Percentiles rank a stretch among this genome's conserved stretches.
Evolutionary conservation across 2,888 invertebrate genomes (phyloP).

Genomic region (Synergus laeviventris): DNA sequence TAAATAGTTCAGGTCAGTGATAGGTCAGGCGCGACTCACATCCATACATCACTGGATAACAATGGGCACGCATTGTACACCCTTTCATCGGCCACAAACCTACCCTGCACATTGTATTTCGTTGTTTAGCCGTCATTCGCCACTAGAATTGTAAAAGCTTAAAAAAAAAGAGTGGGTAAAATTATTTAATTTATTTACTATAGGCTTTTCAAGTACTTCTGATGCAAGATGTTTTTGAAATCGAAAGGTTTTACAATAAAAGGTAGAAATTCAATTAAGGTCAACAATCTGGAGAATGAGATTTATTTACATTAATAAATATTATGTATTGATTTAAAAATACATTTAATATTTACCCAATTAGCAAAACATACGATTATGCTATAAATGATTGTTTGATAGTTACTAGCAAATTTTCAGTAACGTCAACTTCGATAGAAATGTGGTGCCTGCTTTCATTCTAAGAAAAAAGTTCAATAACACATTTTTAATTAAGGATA

Average conservation of each 20-base stretch:
- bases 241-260: neutral
- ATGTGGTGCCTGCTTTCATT: too few species aligned
- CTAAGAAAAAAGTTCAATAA: too few species aligned
- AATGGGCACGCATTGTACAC: constrained; percentile 49
- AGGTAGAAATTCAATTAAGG: neutral
- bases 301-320: neutral
- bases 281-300: neutral
- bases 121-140: neutral
- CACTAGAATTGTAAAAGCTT: neutral
- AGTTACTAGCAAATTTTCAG: too few species aligned
- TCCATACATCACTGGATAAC: constrained; percentile 57
- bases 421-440: too few species aligned
- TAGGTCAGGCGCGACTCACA: constrained; percentile 52
- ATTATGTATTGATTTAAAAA: neutral
- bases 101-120: neutral
- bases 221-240: neutral
- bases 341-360: neutral
- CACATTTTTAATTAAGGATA: too few species aligned
- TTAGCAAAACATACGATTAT: neutral
- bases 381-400: too few species aligned
- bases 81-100: neutral
- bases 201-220: neutral
- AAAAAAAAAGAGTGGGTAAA: neutral
- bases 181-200: neutral
- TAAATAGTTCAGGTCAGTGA: constrained; percentile 54